These are phyloP conservation scores for Heteronetta atricapilla DNA, from an alignment of 2,113 vertebrate genomes.

Conservation along the genomic window DNA sequence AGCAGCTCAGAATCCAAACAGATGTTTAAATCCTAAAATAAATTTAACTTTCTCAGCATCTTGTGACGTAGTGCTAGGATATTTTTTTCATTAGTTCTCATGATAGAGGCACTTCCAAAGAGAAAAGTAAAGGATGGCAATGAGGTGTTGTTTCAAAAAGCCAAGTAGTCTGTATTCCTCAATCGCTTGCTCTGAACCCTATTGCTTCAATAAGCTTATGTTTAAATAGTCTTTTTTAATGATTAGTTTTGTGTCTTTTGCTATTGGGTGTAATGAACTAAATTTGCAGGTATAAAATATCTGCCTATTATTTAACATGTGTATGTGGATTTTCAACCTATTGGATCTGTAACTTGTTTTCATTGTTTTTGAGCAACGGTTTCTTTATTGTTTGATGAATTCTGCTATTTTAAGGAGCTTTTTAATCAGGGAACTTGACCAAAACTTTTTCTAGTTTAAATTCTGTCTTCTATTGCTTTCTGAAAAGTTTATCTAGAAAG, in stretches of 20 bases:
- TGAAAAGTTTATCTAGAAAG: conserved; percentile 19
- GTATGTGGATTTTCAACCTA: neutral
- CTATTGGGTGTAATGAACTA: neutral
- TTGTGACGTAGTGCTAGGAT: neutral
- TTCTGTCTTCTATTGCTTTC: neutral
- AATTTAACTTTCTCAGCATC: neutral
- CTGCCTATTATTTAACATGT: neutral
- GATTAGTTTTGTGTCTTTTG: neutral
- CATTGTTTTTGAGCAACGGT: neutral
- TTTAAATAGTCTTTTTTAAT: neutral
- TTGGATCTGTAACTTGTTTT: neutral
- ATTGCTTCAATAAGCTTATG: neutral
- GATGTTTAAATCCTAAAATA: neutral
- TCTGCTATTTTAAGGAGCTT: neutral
- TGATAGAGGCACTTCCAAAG: neutral
- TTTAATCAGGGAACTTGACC: neutral
- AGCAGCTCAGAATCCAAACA: neutral
- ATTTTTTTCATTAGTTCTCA: neutral
- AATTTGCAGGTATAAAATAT: neutral
- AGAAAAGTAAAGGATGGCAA: neutral
- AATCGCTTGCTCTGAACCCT: neutral
- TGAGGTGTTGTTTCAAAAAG: neutral
- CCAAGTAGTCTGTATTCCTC: neutral
- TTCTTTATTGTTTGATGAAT: neutral
- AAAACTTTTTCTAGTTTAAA: conserved; percentile 7